These are phyloP conservation scores for Drosophila lutescens DNA, from an alignment of 2,888 invertebrate genomes.

Conservation along the genomic window DNA sequence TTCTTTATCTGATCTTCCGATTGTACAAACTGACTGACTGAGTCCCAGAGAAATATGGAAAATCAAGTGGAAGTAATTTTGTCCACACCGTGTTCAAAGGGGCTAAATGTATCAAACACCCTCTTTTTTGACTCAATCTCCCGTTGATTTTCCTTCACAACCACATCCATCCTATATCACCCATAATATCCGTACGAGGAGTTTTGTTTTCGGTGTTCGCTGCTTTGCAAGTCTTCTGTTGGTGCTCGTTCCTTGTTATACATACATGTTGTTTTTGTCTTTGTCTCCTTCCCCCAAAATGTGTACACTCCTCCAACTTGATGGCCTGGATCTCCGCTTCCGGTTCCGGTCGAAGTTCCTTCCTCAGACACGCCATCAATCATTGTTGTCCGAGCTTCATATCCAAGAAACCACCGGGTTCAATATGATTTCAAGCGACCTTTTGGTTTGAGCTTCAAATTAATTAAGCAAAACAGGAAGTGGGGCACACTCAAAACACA, in stretches of 20 bases:
- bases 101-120: too few species aligned
- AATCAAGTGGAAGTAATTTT: not conserved
- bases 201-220: conserved; percentile 38
- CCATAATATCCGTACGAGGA: conserved; percentile 2
- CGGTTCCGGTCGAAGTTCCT: not conserved
- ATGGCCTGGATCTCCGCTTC: not conserved
- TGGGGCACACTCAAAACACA: not conserved
- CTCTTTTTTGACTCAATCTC: too few species aligned
- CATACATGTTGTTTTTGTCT: conserved; percentile 33
- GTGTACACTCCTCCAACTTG: conserved; percentile 2
- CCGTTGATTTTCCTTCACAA: too few species aligned
- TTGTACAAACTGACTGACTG: not conserved
- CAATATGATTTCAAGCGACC: not conserved
- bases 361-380: not conserved
- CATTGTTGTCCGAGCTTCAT: not conserved
- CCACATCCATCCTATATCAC: not conserved
- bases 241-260: conserved; percentile 39
- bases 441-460: conserved; percentile 1
- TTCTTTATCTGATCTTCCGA: not conserved
- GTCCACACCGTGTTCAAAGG: not conserved
- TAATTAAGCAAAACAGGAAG: not conserved
- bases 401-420: not conserved
- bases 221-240: conserved; percentile 42
- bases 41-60: not conserved
- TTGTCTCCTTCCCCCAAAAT: conserved; percentile 9